phyloP scores from a whole-genome alignment of 1,140 invertebrate genomes.

The Neodiprion virginianus region DNA sequence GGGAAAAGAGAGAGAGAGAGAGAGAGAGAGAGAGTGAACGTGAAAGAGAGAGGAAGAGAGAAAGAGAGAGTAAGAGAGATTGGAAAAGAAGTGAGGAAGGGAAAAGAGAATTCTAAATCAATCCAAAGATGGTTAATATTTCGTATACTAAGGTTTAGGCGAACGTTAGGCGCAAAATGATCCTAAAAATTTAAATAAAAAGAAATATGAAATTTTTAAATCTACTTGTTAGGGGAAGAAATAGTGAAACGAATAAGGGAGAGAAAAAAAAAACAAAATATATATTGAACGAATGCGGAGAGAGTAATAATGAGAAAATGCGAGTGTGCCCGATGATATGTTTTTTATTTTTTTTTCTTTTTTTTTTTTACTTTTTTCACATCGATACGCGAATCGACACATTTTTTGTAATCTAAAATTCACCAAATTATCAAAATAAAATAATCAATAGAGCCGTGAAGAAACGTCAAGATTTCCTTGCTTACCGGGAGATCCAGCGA shows the following conservation, averaged over 20 bases:
- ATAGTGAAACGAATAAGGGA: no score
- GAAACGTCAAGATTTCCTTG: conserved; percentile 55
- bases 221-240: no score
- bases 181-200: background rate
- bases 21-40: conserved; percentile 42
- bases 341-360: no score
- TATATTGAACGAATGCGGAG: conserved; percentile 2
- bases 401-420: no score
- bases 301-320: conserved; percentile 37
- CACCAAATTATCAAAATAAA: conserved; percentile 31
- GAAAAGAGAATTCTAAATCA: conserved; percentile 24
- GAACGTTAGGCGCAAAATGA: background rate
- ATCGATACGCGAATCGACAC: no score
- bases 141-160: background rate
- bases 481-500: conserved; percentile 60
- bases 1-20: conserved; percentile 43
- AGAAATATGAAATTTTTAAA: background rate
- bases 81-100: conserved; percentile 26
- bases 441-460: conserved; percentile 57
- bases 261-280: background rate
- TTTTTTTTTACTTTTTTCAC: no score
- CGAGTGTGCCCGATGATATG: background rate
- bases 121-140: conserved; percentile 22
- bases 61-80: conserved; percentile 9
- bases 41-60: conserved; percentile 23